Evolutionary conservation across 64 coral and sea anemone genomes (phyloP), one percentile per base, ranked within the genome.

Genomic region (Stichodactyla helianthus): DNA sequence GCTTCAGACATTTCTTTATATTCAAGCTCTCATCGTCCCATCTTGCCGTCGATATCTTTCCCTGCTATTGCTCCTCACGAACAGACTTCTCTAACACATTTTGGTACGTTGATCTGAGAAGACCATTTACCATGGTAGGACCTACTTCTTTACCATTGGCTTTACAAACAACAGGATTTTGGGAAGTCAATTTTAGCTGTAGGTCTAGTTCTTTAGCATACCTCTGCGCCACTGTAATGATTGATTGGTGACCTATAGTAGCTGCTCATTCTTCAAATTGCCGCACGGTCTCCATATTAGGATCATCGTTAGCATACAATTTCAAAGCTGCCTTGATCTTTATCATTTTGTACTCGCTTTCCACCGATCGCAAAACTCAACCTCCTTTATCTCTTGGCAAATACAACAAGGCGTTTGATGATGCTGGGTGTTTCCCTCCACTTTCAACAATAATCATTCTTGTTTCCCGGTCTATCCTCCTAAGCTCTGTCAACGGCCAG

Each of bases 301-400:
- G 5, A 27, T 88, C 71, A 19, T 35, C 26, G 50, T 80, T 88
- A 28, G 20, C 28, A 35, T 88, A 88, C 17, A 81, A 16, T 26
- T 81, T 88, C 55, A 88, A 12, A 59, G 74, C 78, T 82, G 78
- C 35, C 55, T 82, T 88, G 77, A 82, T 88, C 26, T 88, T n/a
- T n/a, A n/a, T n/a, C n/a, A n/a, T n/a, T n/a, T n/a, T n/a, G n/a
- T n/a, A 82, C 58, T 88, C 78, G 19, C 31, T 27, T 58, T 82
- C 77, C 44, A 79, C 86, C 55, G 76, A 88, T 28, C 57, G 77
- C 19, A 88, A 12, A 20, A 71, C 59, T 2, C 59, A 15, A 2
- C 59, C 59, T 3, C 59, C 59, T 60, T 60, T 60, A 10, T 60
- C 10, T 15, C 5, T 60, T 60, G 59, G 59, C 59, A 60, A 15